These are phyloP conservation scores for Idaea dimidiata DNA, from an alignment of 2,888 invertebrate species.

Conservation along the genomic window DNA sequence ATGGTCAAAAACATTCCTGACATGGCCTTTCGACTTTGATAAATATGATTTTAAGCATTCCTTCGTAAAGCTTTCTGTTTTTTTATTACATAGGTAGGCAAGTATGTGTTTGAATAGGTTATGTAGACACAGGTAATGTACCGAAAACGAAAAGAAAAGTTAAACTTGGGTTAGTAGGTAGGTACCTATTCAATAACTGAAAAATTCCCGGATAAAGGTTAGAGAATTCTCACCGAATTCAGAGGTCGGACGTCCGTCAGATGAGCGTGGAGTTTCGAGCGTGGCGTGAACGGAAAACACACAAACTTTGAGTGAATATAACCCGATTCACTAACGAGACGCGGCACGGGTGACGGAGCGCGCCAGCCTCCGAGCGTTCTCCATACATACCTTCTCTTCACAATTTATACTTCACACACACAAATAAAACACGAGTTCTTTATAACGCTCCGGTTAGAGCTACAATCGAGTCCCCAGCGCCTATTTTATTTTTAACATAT, in stretches of 20 bases:
- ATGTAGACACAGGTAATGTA: background rate
- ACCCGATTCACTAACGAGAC: slow-evolving; percentile 73
- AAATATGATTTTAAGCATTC: too few species aligned
- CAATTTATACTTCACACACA: slow-evolving; percentile 32
- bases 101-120: background rate
- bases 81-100: background rate
- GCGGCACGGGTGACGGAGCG: slow-evolving; percentile 44
- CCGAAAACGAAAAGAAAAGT: background rate
- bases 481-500: slow-evolving; percentile 1
- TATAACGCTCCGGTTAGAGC: slow-evolving; percentile 1
- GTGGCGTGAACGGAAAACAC: slow-evolving; percentile 45
- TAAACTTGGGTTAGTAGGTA: background rate
- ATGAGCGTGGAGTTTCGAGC: slow-evolving; percentile 24
- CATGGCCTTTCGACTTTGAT: too few species aligned
- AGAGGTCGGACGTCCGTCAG: slow-evolving; percentile 59
- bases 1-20: too few species aligned
- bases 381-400: slow-evolving; percentile 23
- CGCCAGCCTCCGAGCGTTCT: slow-evolving; percentile 27
- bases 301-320: slow-evolving; percentile 68
- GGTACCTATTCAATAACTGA: background rate
- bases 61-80: background rate
- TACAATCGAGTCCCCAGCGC: slow-evolving; percentile 6
- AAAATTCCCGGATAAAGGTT: background rate
- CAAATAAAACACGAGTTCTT: slow-evolving; percentile 17
- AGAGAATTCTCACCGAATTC: slow-evolving; percentile 41